Evolutionary conservation across 2,113 vertebrate species (phyloP), one percentile per base, ranked within the genome.

Genomic region (Cettia cetti): DNA sequence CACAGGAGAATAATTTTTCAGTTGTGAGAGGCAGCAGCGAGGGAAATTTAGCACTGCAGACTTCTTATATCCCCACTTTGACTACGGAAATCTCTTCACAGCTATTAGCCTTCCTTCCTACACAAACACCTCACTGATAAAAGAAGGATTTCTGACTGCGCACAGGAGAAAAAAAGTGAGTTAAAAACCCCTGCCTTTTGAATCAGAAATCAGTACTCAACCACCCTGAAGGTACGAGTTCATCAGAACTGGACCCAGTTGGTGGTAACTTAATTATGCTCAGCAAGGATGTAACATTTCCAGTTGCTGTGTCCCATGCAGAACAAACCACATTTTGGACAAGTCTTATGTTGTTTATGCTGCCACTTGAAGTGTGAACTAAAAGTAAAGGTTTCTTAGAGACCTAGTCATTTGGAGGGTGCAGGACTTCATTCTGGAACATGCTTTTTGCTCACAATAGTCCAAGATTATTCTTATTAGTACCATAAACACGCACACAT

Each of bases 401-500:
- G 96, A 97, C 95, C 92, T 93, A 95, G 90, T 96, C 70, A 90
- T 89, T 97, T 92, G 87, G 77, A 97, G 97, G 94, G 96, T 96
- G 92, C 35, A 60, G 96, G 92, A 98, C 97, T 97, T 97, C 93
- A 96, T 97, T 96, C 97, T 97, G 91, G 90, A 95, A 93, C 78
- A 97, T 91, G 94, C 72, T 95, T 98, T 97, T 97, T 96, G 94
- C 96, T 97, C 95, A 96, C 90, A 79, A 97, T 95, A 94, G 92
- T 96, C 96, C 90, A 94, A 97, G 81, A 82, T 96, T 95, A 97
- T 96, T 97, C 94, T 95, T 96, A 97, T 97, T 97, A 98, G 98
- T 98, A 98, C 98, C 98, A 96, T 98, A 97, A 97, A 96, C 97
- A 97, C 90, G 76, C 97, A 97, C 78, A 94, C 92, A 94, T 94